These are phyloP conservation scores for Peromyscus melanophrys DNA, from an alignment of 2,797 vertebrate species.

Conservation along the genomic window DNA sequence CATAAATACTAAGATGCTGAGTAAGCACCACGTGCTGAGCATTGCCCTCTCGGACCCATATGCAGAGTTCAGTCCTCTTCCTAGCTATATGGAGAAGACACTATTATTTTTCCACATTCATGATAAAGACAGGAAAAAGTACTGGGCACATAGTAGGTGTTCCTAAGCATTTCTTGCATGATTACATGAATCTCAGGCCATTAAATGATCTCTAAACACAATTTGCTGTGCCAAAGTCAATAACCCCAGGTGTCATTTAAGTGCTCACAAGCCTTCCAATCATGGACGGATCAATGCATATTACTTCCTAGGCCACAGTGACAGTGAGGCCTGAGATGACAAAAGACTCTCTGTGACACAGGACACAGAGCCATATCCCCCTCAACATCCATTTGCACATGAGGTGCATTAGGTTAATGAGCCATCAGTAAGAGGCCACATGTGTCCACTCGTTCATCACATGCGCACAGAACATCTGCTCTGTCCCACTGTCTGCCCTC, in stretches of 20 bases:
- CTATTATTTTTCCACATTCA: not conserved
- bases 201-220: slow-evolving; percentile 73
- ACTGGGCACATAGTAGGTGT: slow-evolving; percentile 33
- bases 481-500: not conserved
- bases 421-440: not conserved
- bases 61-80: not conserved
- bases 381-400: not conserved
- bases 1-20: not conserved
- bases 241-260: slow-evolving; percentile 72
- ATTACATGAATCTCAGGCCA: slow-evolving; percentile 12
- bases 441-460: not conserved
- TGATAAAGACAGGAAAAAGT: not conserved
- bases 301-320: slow-evolving; percentile 37
- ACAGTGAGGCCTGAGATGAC: slow-evolving; percentile 25
- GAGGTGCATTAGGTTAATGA: not conserved
- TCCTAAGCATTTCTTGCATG: not conserved
- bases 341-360: slow-evolving; percentile 7
- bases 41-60: too few species aligned
- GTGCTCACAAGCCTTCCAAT: slow-evolving; percentile 71
- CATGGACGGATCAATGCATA: slow-evolving; percentile 65
- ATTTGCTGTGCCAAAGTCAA: slow-evolving; percentile 70
- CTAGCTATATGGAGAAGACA: not conserved
- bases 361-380: not conserved
- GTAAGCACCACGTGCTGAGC: accelerated
- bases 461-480: not conserved